A percentile compares a stretch with the other conserved stretches of the same genome.
Conservation (phyloP, 2,113 vertebrate genomes). For the Ammodytes dubius region DNA sequence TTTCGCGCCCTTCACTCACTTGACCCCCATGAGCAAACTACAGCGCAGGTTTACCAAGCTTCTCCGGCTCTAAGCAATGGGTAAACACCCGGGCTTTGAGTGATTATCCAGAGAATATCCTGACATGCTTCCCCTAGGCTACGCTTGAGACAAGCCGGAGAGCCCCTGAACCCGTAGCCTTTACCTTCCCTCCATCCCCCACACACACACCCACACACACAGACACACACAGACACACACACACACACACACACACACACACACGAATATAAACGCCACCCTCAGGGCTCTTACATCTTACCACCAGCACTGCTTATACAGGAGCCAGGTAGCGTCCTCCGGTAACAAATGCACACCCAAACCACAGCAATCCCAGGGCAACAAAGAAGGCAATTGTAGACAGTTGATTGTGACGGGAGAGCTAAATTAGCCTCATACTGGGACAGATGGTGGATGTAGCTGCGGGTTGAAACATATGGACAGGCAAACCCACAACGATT, state of each 20-base stretch:
- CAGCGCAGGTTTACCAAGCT: conserved; percentile 44
- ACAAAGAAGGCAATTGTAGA: conserved; percentile 25
- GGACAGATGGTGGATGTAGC: conserved; percentile 78
- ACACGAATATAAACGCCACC: conserved; percentile 14
- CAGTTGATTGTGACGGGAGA: conserved; percentile 66
- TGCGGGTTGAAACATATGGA: conserved; percentile 80
- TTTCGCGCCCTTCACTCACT: conserved; percentile 54
- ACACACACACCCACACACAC: not conserved
- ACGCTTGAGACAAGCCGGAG: conserved; percentile 43
- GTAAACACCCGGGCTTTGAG: conserved; percentile 66
- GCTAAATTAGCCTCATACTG: conserved; percentile 74
- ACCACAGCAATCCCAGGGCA: conserved; percentile 17
- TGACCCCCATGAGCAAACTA: conserved; percentile 60
- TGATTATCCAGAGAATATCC: conserved; percentile 73
- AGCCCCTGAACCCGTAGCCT: conserved; percentile 41
- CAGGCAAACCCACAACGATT: conserved; percentile 63
- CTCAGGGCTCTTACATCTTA: conserved; percentile 49
- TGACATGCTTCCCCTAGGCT: conserved; percentile 66
- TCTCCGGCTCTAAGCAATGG: conserved; percentile 38
- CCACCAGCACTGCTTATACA: conserved; percentile 51
- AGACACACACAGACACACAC: too few species aligned
- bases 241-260: conserved; percentile 15
- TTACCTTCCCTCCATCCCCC: conserved; percentile 29
- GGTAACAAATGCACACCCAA: conserved; percentile 50
- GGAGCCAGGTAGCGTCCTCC: conserved; percentile 35